phyloP scores from a whole-genome alignment of 2,888 invertebrate genomes.

The Campaea margaritaria region DNA sequence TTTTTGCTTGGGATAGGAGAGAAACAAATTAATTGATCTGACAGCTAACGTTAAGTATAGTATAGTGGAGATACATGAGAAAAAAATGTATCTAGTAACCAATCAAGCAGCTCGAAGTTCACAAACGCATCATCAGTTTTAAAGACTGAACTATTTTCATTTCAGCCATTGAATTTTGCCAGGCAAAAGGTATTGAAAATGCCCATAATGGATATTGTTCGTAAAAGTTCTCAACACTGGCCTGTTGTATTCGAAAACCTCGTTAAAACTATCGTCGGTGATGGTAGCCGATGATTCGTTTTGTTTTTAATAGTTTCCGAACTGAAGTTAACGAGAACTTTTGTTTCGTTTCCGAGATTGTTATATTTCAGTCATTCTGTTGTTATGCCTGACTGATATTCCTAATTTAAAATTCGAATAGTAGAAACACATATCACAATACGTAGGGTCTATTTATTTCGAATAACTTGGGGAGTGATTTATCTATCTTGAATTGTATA shows the following conservation, averaged over 20 bases:
- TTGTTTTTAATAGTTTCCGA: conserved; percentile 35
- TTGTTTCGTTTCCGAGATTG: conserved; percentile 21
- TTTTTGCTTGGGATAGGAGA: background rate
- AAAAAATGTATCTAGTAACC: too few relatives aligned
- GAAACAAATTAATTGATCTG: background rate
- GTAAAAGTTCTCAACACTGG: conserved; percentile 46
- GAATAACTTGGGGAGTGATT: too few relatives aligned
- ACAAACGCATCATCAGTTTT: conserved; percentile 19
- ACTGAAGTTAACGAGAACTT: conserved; percentile 30
- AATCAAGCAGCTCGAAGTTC: conserved; percentile 5
- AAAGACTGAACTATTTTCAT: conserved; percentile 38
- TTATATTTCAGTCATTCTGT: background rate
- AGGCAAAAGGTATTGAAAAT: conserved; percentile 47
- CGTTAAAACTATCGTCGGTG: conserved; percentile 53
- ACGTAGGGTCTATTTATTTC: too few relatives aligned
- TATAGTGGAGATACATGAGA: too few relatives aligned
- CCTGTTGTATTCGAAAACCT: conserved; percentile 52
- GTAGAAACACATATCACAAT: too few relatives aligned
- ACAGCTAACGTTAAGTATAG: too few relatives aligned
- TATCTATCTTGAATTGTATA: too few relatives aligned
- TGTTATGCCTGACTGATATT: background rate
- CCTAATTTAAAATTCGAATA: too few relatives aligned
- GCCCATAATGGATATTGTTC: conserved; percentile 43
- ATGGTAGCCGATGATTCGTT: conserved; percentile 41
- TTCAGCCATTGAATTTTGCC: conserved; percentile 35